Conservation (phyloP, 2,113 vertebrate genomes). For the Equus quagga region DNA sequence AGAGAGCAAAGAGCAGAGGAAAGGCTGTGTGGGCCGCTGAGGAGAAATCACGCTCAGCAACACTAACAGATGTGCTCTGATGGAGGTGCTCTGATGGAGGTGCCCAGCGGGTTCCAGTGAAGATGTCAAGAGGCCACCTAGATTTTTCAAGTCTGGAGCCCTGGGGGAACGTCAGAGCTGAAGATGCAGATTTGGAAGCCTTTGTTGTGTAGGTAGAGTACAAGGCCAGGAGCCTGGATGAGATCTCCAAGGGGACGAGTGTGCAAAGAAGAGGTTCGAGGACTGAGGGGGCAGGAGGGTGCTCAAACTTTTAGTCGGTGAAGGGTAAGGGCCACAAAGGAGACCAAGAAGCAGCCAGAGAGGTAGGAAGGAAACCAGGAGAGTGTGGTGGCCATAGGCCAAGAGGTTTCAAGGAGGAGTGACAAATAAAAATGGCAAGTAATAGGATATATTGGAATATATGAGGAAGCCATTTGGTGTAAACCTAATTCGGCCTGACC, state of each 20-base stretch:
- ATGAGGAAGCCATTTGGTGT: no score
- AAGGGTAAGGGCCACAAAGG: not conserved
- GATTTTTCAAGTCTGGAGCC: not conserved
- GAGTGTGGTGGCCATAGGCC: not conserved
- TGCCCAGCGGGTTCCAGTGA: not conserved
- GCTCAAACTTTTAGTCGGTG: not conserved
- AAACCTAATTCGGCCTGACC: no score
- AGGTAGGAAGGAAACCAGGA: not conserved
- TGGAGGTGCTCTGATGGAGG: not conserved
- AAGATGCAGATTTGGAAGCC: not conserved
- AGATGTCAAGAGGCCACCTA: not conserved
- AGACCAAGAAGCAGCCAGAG: not conserved
- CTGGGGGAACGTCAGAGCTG: not conserved
- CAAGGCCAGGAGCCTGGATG: not conserved
- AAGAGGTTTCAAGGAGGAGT: not conserved
- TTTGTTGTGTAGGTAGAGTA: not conserved
- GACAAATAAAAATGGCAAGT: no score
- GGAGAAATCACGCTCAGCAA: not conserved
- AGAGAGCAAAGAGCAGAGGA: not conserved
- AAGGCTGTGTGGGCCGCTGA: not conserved
- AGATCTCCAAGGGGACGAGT: not conserved
- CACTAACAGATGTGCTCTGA: no score
- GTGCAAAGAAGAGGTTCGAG: not conserved
- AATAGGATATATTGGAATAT: no score
- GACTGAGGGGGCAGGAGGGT: not conserved